Evolutionary conservation across 2,888 invertebrate species (phyloP).

Genomic region (Apamea anceps): DNA sequence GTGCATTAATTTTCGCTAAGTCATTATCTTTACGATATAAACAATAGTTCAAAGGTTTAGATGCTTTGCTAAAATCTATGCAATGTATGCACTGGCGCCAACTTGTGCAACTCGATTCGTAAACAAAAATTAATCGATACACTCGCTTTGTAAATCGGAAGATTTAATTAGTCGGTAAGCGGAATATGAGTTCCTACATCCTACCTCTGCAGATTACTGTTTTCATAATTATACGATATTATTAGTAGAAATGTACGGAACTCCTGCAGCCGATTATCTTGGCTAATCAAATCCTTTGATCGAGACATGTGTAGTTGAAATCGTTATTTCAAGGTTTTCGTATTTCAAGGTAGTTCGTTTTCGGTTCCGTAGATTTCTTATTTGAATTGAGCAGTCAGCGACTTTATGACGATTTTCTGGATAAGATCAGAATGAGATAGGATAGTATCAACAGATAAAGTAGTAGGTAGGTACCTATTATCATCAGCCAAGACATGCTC

Average conservation of each 20-base stretch:
- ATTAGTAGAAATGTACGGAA: neutral
- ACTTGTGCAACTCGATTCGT: conserved; percentile 1
- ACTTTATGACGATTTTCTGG: neutral
- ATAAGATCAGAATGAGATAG: neutral
- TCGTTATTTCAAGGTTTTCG: neutral
- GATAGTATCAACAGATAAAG: neutral
- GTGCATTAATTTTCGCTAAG: neutral
- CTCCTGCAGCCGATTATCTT: neutral
- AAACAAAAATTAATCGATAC: conserved; percentile 7
- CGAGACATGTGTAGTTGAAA: neutral
- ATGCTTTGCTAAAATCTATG: neutral
- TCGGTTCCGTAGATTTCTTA: neutral
- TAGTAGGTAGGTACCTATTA: neutral
- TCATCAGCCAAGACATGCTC: neutral
- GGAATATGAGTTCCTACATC: conserved; percentile 15
- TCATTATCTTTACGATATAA: neutral
- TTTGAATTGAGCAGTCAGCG: neutral
- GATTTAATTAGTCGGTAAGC: neutral
- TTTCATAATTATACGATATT: conserved; percentile 4
- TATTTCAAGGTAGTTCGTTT: neutral
- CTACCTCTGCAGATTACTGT: conserved; percentile 9
- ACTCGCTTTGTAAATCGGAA: conserved; percentile 2
- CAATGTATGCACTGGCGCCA: neutral
- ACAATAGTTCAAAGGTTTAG: conserved; percentile 1
- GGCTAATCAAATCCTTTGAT: neutral